Conservation (phyloP, 2,113 vertebrate species). For the Hippocampus mohnikei region DNA sequence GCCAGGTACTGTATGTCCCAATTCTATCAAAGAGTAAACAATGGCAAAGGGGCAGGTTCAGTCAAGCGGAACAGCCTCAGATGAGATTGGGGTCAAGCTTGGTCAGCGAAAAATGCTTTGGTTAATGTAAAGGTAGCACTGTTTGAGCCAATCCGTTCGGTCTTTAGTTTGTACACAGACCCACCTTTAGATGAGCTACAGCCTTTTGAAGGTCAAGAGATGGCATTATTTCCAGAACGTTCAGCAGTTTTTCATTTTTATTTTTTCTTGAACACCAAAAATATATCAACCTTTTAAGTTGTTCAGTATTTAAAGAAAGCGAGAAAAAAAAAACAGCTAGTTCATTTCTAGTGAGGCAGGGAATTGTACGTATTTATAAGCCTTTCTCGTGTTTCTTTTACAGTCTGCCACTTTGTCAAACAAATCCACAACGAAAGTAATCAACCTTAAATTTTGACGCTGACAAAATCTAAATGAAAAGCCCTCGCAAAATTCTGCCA, state of each 20-base stretch:
- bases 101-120: slow-evolving; percentile 3
- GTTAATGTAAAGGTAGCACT: slow-evolving; percentile 6
- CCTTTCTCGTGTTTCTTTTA: no score
- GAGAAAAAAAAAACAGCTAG: background rate
- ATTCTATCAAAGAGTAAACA: background rate
- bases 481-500: background rate
- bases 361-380: background rate
- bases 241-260: background rate
- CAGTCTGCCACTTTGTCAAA: background rate
- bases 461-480: background rate
- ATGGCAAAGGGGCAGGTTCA: background rate
- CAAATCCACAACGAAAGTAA: background rate
- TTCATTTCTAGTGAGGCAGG: background rate
- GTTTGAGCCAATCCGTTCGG: background rate
- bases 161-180: background rate
- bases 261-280: background rate
- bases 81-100: slow-evolving; percentile 4
- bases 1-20: background rate
- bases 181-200: background rate
- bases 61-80: slow-evolving; percentile 1
- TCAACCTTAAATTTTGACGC: background rate
- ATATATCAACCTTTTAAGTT: background rate
- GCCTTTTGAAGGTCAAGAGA: background rate
- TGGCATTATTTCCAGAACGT: background rate
- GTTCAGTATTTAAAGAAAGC: background rate